These are phyloP conservation scores for Sebastes schlegelii DNA, from an alignment of 2,113 vertebrate species.

Conservation along the genomic window DNA sequence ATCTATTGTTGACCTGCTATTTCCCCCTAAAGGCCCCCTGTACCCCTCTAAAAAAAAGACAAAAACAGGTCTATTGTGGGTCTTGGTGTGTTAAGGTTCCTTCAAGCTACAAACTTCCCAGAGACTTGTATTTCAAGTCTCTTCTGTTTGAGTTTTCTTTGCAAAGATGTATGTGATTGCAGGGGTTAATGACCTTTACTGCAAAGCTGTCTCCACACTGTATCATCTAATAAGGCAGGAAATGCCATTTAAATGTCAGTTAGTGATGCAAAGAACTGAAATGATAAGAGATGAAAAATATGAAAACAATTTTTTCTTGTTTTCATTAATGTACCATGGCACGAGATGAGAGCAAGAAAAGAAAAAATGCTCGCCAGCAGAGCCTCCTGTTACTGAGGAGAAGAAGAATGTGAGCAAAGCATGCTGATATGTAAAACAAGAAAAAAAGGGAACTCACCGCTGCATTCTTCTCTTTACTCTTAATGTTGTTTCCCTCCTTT, in stretches of 20 bases:
- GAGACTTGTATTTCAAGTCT: not conserved
- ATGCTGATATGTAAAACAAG: not conserved
- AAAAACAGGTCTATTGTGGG: too few relatives aligned
- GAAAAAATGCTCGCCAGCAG: not conserved
- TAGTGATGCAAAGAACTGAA: slow-evolving; percentile 22
- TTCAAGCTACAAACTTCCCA: not conserved
- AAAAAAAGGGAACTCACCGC: slow-evolving; percentile 52
- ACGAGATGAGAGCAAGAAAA: not conserved
- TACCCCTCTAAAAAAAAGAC: too few relatives aligned
- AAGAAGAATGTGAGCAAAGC: not conserved
- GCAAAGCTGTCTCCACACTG: slow-evolving; percentile 38
- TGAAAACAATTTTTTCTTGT: not conserved
- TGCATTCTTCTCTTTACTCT: slow-evolving; percentile 57
- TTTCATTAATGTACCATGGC: not conserved
- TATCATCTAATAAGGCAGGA: slow-evolving; percentile 42
- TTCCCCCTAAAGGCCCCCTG: too few relatives aligned
- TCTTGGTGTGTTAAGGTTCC: too few relatives aligned
- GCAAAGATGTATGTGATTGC: not conserved
- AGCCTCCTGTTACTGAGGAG: not conserved
- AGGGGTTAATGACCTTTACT: slow-evolving; percentile 50
- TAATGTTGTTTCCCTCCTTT: not conserved
- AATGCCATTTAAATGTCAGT: slow-evolving; percentile 73
- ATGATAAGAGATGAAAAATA: slow-evolving; percentile 20
- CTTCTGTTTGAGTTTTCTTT: not conserved
- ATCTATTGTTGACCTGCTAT: too few relatives aligned